Evolutionary conservation across 2,797 vertebrate species (phyloP), one percentile per base, ranked within the genome.

Genomic region (Pitangus sulphuratus): DNA sequence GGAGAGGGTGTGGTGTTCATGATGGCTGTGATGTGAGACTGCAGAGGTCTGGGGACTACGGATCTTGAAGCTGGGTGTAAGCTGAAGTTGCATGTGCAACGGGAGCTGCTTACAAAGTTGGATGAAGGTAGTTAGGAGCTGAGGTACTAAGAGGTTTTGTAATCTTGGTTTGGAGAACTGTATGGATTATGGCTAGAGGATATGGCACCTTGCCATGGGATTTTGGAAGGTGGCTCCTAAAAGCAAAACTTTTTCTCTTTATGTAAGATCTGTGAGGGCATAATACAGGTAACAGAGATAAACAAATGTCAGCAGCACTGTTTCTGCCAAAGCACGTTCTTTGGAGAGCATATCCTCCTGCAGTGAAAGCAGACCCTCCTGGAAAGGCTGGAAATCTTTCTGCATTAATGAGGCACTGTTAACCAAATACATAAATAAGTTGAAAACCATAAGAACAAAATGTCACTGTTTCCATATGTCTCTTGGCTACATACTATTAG

Each of bases 351-450:
- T 44, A 75, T 88, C 42, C 18, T 89, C 58, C 37, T 93, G 50
- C 57, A 93, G 50, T 79, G 77, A 94, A 94, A 91, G 54, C 47
- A n/a, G 66, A 94, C 58, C 65, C 84, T 82, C 48, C 54, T 93
- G 87, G 61, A 58, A 92, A 88, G 44, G 31, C 78, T 88, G 58
- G 50, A 84, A 71, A 65, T 65, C 61, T 48, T 83, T 85, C 76
- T 82, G 35, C 69, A 76, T 81, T 88, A 93, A 90, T 1, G 1
- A 88, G 65, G 51, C 22, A 20, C 51, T 77, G 71, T 85, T 93
- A 93, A 85, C 88, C 90, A 95, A 96, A 89, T 75, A 80, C 69
- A 85, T 61, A 91, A 93, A 87, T 87, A 94, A 58, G 6, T 30
- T 64, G 44, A 61, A 93, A 95, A 56, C 88, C 68, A 68, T 85